Percentiles rank a stretch among this genome's conserved stretches.
phyloP scores from a whole-genome alignment of 2,113 vertebrate genomes.

The Corydoras sp. region DNA sequence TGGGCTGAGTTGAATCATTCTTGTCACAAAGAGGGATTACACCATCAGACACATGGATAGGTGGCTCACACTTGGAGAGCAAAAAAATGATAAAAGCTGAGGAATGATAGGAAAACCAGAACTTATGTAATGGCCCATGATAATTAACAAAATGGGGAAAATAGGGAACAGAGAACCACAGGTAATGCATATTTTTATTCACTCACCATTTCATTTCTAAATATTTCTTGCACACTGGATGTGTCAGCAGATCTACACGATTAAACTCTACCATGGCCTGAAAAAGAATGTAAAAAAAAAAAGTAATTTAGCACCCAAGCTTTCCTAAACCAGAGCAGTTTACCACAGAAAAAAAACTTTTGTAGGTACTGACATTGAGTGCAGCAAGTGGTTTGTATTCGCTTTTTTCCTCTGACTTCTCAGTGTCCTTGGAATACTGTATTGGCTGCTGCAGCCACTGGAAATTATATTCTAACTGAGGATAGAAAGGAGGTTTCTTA shows the following conservation, averaged over 20 bases:
- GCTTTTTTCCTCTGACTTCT: conserved; percentile 40
- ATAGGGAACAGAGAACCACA: too few relatives aligned
- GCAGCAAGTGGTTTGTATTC: conserved; percentile 67
- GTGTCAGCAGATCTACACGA: conserved; percentile 76
- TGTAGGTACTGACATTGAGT: conserved; percentile 61
- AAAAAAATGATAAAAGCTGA: too few relatives aligned
- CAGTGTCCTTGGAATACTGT: conserved; percentile 51
- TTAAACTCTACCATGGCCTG: conserved; percentile 80
- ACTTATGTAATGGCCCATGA: too few relatives aligned
- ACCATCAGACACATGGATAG: too few relatives aligned
- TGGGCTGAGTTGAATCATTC: too few relatives aligned
- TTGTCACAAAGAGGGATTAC: too few relatives aligned
- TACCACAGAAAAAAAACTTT: neutral
- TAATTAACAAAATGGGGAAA: too few relatives aligned
- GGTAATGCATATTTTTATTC: neutral
- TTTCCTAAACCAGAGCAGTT: neutral
- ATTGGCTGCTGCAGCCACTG: conserved; percentile 76
- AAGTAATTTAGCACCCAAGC: neutral
- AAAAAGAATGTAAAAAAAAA: neutral
- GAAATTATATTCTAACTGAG: conserved; percentile 79
- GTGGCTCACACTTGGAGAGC: too few relatives aligned
- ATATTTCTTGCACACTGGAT: conserved; percentile 81
- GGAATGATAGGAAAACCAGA: too few relatives aligned
- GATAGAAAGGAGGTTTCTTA: too few relatives aligned
- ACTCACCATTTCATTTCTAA: conserved; percentile 82